Percentiles rank a stretch among this genome's conserved stretches.
Evolutionary conservation across 2,113 vertebrate genomes (phyloP).

Genomic region (Pogonocichla stellata): DNA sequence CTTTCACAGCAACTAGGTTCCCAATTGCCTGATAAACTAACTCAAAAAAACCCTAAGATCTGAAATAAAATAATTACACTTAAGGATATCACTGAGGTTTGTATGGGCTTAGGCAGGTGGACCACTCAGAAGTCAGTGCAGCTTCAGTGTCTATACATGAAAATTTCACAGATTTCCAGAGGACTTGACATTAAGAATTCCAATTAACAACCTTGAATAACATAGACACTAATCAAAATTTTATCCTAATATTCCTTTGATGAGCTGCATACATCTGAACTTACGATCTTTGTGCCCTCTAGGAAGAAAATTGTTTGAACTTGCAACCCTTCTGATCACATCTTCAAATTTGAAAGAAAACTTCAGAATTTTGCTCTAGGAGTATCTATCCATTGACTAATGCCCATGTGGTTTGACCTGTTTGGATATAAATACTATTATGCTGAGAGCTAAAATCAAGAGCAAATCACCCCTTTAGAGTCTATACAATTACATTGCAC

Average conservation of each 20-base stretch:
- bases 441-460: neutral
- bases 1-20: neutral
- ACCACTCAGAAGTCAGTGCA: neutral
- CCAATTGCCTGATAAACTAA: neutral
- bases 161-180: neutral
- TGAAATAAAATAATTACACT: neutral
- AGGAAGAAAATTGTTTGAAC: neutral
- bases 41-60: fast-evolving
- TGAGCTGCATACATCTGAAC: neutral
- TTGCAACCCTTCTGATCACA: neutral
- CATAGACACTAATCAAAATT: neutral
- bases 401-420: neutral
- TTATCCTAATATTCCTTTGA: constrained; percentile 6
- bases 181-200: neutral
- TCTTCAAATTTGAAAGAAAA: neutral
- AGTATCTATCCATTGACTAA: neutral
- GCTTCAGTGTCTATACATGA: neutral
- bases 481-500: neutral
- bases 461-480: neutral
- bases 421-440: neutral
- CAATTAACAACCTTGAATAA: neutral
- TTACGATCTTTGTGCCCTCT: neutral
- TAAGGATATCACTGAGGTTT: neutral
- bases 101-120: neutral
- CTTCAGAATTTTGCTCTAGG: neutral